Percentiles rank a stretch among this genome's conserved stretches.
Conservation (phyloP, 2,888 invertebrate genomes). For the Clanis bilineata region DNA sequence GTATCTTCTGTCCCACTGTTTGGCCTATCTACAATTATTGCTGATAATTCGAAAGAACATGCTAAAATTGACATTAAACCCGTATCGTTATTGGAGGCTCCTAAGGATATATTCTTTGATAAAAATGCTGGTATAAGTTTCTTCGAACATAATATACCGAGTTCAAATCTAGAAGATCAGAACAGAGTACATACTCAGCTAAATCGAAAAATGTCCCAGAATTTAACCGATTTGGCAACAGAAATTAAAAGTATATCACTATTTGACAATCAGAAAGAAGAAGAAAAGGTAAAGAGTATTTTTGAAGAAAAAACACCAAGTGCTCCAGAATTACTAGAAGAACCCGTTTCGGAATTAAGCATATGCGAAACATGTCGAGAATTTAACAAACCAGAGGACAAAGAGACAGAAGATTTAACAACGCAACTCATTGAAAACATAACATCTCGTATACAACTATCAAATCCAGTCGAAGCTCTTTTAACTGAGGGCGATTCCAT, state of each 20-base stretch:
- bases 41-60: slow-evolving; percentile 39
- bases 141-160: slow-evolving; percentile 35
- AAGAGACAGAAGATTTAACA: slow-evolving; percentile 57
- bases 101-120: slow-evolving; percentile 26
- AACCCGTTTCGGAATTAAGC: slow-evolving; percentile 49
- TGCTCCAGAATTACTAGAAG: slow-evolving; percentile 24
- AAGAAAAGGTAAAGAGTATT: background rate
- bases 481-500: slow-evolving; percentile 40
- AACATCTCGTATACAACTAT: slow-evolving; percentile 65
- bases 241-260: background rate
- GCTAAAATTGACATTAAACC: slow-evolving; percentile 15
- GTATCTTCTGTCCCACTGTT: slow-evolving; percentile 47
- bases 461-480: slow-evolving; percentile 61
- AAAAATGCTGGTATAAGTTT: slow-evolving; percentile 34
- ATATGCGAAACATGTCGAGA: slow-evolving; percentile 69
- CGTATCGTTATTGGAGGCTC: slow-evolving; percentile 23
- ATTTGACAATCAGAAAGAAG: background rate
- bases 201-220: background rate
- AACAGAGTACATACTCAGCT: background rate
- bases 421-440: slow-evolving; percentile 69
- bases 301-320: background rate
- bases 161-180: slow-evolving; percentile 14
- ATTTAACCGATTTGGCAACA: background rate
- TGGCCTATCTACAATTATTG: slow-evolving; percentile 44
- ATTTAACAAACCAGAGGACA: slow-evolving; percentile 54